These are phyloP conservation scores for Sylvicola cinctus DNA, from an alignment of 2,888 invertebrate species.

Conservation along the genomic window DNA sequence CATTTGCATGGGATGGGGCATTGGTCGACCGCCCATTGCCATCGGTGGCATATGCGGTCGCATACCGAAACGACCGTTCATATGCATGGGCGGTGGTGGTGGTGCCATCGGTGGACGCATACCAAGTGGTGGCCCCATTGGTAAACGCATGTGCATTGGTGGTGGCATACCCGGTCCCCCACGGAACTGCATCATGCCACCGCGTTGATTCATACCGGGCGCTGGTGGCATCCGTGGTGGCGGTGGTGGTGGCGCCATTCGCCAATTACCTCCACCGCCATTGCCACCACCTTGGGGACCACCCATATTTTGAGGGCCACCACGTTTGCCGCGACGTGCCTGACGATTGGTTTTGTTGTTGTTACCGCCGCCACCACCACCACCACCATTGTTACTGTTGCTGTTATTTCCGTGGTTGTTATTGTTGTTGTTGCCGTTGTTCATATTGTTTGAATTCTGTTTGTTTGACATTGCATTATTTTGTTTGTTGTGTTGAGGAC, in stretches of 20 bases:
- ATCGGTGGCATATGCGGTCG: constrained; percentile 6
- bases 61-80: constrained; percentile 26
- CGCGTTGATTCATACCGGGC: too few relatives aligned
- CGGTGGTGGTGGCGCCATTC: not conserved
- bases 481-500: not conserved
- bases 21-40: constrained; percentile 6
- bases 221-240: too few relatives aligned
- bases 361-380: not conserved
- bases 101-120: constrained; percentile 9
- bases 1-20: constrained; percentile 6
- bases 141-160: constrained; percentile 3
- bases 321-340: not conserved
- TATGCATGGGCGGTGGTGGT: constrained; percentile 10
- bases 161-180: constrained; percentile 11
- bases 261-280: not conserved
- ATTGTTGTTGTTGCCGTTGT: not conserved
- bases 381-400: not conserved
- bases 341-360: not conserved
- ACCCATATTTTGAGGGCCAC: not conserved
- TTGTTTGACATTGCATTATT: not conserved
- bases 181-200: constrained; percentile 8
- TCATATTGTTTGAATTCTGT: not conserved
- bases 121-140: constrained; percentile 1
- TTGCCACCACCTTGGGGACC: not conserved
- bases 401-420: not conserved